Evolutionary conservation across 2,113 vertebrate species (phyloP).

Genomic region (Anguilla japonica): DNA sequence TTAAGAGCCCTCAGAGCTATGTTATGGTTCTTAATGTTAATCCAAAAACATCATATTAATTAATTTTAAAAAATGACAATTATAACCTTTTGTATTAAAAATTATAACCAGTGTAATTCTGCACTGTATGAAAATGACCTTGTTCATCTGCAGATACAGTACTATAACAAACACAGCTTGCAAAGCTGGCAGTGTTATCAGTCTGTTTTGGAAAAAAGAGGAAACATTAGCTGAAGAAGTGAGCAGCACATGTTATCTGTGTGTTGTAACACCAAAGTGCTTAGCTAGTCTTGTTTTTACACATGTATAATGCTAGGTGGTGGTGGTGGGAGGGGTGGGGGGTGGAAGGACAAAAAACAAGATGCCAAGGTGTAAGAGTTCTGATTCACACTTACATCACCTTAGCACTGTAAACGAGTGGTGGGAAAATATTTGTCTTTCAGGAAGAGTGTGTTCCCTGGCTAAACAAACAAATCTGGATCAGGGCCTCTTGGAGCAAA

Average conservation of each 20-base stretch:
- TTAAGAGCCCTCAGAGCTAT: too few relatives aligned
- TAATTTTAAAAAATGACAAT: too few relatives aligned
- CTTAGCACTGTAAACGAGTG: not conserved
- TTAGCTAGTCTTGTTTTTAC: conserved; percentile 50
- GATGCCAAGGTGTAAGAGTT: not conserved
- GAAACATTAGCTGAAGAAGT: conserved; percentile 18
- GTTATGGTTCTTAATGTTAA: too few relatives aligned
- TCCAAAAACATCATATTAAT: too few relatives aligned
- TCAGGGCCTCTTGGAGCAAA: not conserved
- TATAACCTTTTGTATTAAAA: not conserved
- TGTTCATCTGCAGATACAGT: not conserved
- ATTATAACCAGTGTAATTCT: not conserved
- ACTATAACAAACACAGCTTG: not conserved
- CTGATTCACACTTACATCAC: conserved; percentile 33
- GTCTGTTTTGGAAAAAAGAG: not conserved
- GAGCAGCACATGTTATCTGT: conserved; percentile 52
- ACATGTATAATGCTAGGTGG: conserved; percentile 38
- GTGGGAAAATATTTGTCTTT: conserved; percentile 38
- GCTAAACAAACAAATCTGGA: conserved; percentile 25
- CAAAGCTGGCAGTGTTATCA: conserved; percentile 35
- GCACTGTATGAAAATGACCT: not conserved
- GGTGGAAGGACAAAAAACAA: not conserved
- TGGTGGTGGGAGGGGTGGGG: too few relatives aligned
- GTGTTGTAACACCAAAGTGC: conserved; percentile 32
- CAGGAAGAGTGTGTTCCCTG: conserved; percentile 20